A percentile compares a stretch with the other conserved stretches of the same genome.
phyloP scores from a whole-genome alignment of 2,113 vertebrate species.

The Proterorhinus semilunaris region DNA sequence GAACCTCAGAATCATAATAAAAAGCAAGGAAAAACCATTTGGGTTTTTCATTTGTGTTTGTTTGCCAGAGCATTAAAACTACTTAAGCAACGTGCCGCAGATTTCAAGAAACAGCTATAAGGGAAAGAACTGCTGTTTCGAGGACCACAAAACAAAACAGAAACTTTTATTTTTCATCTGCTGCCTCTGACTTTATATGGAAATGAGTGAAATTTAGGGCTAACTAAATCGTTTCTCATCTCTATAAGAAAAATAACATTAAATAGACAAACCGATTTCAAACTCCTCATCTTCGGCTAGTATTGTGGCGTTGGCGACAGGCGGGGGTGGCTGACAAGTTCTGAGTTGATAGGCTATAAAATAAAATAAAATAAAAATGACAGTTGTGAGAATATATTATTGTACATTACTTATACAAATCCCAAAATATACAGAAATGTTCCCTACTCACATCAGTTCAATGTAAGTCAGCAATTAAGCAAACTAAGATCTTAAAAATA shows the following conservation, averaged over 20 bases:
- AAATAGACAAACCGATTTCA: conserved; percentile 87
- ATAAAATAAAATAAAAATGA: conserved; percentile 41
- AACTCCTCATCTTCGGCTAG: conserved; percentile 91
- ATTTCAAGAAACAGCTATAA: too few relatives aligned
- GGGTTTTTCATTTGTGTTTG: too few relatives aligned
- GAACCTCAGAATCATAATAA: too few relatives aligned
- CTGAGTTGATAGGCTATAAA: conserved; percentile 89
- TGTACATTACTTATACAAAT: background rate
- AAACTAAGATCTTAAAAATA: conserved; percentile 32
- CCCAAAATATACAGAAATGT: background rate
- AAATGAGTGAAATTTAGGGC: background rate
- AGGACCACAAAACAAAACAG: too few relatives aligned
- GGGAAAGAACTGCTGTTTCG: too few relatives aligned
- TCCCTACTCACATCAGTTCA: conserved; percentile 48
- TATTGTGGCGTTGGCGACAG: conserved; percentile 88
- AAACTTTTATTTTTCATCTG: background rate
- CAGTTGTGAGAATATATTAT: background rate
- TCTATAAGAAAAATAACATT: conserved; percentile 32
- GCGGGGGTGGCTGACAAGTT: conserved; percentile 86
- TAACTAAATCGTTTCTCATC: conserved; percentile 8
- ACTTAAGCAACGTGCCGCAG: too few relatives aligned
- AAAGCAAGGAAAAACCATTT: background rate
- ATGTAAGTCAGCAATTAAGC: conserved; percentile 57
- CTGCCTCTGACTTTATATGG: background rate
- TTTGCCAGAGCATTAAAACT: too few relatives aligned